Evolutionary conservation across 2,113 vertebrate genomes (phyloP).

Genomic region (Equus przewalskii): DNA sequence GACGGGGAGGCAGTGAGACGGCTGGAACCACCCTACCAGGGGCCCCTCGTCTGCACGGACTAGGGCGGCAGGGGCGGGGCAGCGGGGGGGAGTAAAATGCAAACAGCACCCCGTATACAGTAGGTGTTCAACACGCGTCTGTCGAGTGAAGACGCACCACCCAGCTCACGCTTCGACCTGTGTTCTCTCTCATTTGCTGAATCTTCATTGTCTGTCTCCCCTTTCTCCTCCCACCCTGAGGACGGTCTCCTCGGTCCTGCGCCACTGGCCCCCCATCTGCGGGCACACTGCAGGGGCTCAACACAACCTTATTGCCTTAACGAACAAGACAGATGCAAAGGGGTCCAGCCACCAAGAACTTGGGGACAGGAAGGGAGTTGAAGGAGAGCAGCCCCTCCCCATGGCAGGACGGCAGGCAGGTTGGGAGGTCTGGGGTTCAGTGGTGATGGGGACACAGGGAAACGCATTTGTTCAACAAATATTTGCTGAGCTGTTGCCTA

Average conservation of each 20-base stretch:
- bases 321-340: neutral
- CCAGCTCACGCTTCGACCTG: fast-evolving
- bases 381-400: too few species aligned
- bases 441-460: fast-evolving
- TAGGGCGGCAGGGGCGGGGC: fast-evolving
- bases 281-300: neutral
- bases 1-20: fast-evolving
- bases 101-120: neutral
- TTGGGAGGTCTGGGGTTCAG: neutral
- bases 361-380: neutral
- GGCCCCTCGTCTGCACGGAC: fast-evolving
- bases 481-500: neutral
- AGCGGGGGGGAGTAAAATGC: fast-evolving
- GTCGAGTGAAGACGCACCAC: neutral
- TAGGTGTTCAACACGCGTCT: fast-evolving
- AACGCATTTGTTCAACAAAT: neutral
- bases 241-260: neutral
- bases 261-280: neutral
- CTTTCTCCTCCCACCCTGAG: neutral
- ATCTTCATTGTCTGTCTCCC: neutral
- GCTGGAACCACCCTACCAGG: neutral
- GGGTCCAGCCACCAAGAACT: neutral
- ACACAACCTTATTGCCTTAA: neutral
- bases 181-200: fast-evolving
- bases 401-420: neutral